phyloP scores from a whole-genome alignment of 2,888 invertebrate species.

The Baronia brevicornis region DNA sequence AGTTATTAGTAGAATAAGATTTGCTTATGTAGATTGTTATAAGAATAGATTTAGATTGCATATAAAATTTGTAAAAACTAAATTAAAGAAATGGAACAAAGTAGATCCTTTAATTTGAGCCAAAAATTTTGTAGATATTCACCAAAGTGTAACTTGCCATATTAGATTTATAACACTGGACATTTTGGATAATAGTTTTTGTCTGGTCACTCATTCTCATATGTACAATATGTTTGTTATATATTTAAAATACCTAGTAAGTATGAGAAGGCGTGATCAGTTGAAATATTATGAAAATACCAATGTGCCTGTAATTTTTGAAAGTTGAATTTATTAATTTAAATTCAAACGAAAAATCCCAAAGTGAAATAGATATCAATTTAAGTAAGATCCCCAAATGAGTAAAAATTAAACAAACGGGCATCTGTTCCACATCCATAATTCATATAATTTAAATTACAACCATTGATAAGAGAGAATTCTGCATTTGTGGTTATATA shows the following conservation, averaged over 20 bases:
- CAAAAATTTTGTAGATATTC: constrained; percentile 49
- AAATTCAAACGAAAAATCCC: too few species aligned
- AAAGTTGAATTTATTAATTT: not conserved
- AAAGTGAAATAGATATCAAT: too few species aligned
- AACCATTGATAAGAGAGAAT: too few species aligned
- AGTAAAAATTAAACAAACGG: too few species aligned
- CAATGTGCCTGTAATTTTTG: constrained; percentile 27
- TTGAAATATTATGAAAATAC: constrained; percentile 3
- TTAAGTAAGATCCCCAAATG: too few species aligned
- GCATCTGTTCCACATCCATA: too few species aligned
- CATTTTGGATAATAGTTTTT: constrained; percentile 9
- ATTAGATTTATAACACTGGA: constrained; percentile 51
- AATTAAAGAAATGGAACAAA: constrained; percentile 22
- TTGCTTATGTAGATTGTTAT: constrained; percentile 5
- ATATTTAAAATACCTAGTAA: too few species aligned
- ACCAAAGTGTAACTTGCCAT: constrained; percentile 74
- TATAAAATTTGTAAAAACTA: constrained; percentile 19
- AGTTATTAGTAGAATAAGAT: constrained; percentile 33
- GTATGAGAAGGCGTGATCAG: too few species aligned
- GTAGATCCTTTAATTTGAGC: constrained; percentile 31
- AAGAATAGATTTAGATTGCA: constrained; percentile 16
- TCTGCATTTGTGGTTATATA: too few species aligned
- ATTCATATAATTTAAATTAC: too few species aligned
- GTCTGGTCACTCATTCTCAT: too few species aligned
- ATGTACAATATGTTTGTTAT: too few species aligned